Percentiles rank a stretch among this genome's conserved stretches.
These are phyloP conservation scores for Cydia strobilella DNA, from an alignment of 1,140 invertebrate species.

Conservation along the genomic window DNA sequence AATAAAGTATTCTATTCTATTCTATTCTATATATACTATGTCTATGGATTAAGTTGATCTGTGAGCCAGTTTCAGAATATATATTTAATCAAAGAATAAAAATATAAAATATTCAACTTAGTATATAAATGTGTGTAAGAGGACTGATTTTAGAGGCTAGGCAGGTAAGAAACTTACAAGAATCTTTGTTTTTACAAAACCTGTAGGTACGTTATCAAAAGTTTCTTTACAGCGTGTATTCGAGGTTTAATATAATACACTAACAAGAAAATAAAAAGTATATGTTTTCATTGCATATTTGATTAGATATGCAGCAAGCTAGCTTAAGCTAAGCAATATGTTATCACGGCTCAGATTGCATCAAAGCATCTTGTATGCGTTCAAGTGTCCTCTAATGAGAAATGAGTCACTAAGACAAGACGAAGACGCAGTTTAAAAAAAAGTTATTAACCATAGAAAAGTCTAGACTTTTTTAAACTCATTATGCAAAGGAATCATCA, in stretches of 20 bases:
- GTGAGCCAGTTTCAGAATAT: too few relatives aligned
- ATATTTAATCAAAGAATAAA: too few relatives aligned
- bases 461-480: constrained; percentile 8
- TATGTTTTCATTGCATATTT: not conserved
- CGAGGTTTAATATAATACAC: not conserved
- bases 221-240: not conserved
- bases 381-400: constrained; percentile 1
- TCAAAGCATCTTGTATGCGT: constrained; percentile 2
- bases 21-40: too few relatives aligned
- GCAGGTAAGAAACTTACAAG: too few relatives aligned
- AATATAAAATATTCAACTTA: too few relatives aligned
- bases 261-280: constrained; percentile 2
- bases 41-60: too few relatives aligned
- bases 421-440: constrained; percentile 9
- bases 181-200: too few relatives aligned
- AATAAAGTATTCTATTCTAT: too few relatives aligned
- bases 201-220: not conserved
- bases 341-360: not conserved
- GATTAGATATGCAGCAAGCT: not conserved
- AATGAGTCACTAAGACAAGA: not conserved
- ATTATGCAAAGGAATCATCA: not conserved
- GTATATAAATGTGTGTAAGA: too few relatives aligned
- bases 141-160: too few relatives aligned
- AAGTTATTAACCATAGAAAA: constrained; percentile 22
- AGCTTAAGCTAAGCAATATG: not conserved